phyloP scores from a whole-genome alignment of 2,888 invertebrate genomes.

The Rhagium mordax region DNA sequence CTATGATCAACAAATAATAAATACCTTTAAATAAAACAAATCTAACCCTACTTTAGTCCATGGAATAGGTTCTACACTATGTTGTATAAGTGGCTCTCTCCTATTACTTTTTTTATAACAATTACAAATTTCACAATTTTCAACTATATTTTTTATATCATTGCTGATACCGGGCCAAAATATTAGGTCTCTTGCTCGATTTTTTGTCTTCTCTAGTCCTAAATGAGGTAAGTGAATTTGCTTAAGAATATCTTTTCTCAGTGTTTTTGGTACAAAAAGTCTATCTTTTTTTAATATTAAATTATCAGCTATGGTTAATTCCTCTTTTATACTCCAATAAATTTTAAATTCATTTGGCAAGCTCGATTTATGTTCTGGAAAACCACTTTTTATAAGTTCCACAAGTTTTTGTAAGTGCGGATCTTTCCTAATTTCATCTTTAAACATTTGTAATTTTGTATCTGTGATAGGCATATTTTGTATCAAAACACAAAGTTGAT shows the following conservation, averaged over 20 bases:
- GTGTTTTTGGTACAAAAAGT: not conserved
- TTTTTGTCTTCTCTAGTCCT: not conserved
- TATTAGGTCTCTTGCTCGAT: not conserved
- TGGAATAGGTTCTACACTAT: no score
- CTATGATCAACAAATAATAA: no score
- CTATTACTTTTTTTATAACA: not conserved
- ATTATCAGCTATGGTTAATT: not conserved
- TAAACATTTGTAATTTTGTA: no score
- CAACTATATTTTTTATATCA: not conserved
- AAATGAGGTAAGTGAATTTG: not conserved
- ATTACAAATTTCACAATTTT: not conserved
- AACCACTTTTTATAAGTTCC: no score
- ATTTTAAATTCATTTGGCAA: not conserved
- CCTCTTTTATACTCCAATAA: not conserved
- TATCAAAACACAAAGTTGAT: no score
- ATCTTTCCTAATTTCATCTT: no score
- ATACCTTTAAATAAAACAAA: no score
- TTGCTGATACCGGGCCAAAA: not conserved
- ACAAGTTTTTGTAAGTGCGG: no score
- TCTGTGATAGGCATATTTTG: no score
- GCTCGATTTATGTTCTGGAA: no score
- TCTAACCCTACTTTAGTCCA: no score
- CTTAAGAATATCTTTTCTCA: not conserved
- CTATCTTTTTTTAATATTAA: not conserved
- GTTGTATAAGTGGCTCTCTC: no score